Evolutionary conservation across 1,140 invertebrate genomes (phyloP), one percentile per base, ranked within the genome.

Genomic region (Pantala flavescens): DNA sequence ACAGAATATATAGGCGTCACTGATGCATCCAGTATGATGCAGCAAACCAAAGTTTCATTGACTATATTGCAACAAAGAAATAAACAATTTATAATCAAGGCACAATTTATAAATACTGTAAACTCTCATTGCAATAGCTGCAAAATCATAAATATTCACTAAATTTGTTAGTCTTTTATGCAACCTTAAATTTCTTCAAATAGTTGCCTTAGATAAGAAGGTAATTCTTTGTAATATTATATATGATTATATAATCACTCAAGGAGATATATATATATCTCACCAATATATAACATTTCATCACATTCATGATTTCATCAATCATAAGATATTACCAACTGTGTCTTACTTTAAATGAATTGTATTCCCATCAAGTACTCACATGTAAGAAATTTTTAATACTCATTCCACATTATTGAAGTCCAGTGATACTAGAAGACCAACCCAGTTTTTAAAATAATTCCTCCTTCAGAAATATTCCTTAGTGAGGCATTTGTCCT

Each of bases 71-170:
- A 63, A 63, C 49, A 63, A 16, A 63, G 16, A 63, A 63, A 16
- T 63, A 63, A 63, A 63, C 49, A 16, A 63, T 63, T 63, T 12
- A 63, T 63, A 63, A 63, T 63, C 49, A 63, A 63, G 49, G 49
- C 49, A 63, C 49, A 63, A 63, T 63, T 63, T 21, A 63, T 63
- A 63, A 19, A 63, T 63, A 63, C 49, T 63, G 49, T 63, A 63
- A 63, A 63, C 14, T 21, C 49, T 63, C 12, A 63, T 63, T 63
- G 49, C 49, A 63, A 63, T 12, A 63, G 49, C 49, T 63, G 49
- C 49, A 63, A 63, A 21, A 63, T 19, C 49, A 63, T 63, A 63
- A 63, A 63, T 36, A 36, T 63, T 63, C 14, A 63, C 49, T 63
- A 63, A 63, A 19, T 19, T 63, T 63, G 14, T 63, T 63, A 63